Percentiles rank a stretch among this genome's conserved stretches.
Evolutionary conservation across 2,797 vertebrate species (phyloP).

Genomic region (Paguma larvata): DNA sequence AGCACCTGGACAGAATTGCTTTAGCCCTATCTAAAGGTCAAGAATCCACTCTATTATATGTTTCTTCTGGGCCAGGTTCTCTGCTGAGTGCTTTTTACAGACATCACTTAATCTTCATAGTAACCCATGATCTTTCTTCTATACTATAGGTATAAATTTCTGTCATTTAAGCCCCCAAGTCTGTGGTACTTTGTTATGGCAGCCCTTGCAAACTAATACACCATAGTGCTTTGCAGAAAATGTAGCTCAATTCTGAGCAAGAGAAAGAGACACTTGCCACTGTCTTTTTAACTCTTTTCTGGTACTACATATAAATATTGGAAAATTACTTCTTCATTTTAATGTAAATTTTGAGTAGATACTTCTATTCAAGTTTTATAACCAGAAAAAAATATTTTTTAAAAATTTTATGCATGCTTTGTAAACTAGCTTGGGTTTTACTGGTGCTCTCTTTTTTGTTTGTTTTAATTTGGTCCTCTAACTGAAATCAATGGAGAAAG

Average conservation of each 20-base stretch:
- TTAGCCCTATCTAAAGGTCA: neutral
- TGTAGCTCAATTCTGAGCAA: neutral
- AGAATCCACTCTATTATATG: neutral
- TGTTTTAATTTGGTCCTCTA: neutral
- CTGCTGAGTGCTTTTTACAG: neutral
- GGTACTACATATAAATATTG: neutral
- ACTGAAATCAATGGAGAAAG: neutral
- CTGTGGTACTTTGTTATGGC: neutral
- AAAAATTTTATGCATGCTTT: neutral
- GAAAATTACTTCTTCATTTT: neutral
- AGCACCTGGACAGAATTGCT: fast-evolving
- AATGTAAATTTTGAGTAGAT: neutral
- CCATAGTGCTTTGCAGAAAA: neutral
- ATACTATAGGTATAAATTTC: neutral
- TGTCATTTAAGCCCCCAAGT: neutral
- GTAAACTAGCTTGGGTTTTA: neutral
- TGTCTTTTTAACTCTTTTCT: neutral
- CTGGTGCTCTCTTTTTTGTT: neutral
- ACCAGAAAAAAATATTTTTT: neutral
- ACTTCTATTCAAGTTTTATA: neutral
- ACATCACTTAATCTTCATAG: neutral
- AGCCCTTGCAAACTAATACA: neutral
- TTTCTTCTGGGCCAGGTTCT: neutral
- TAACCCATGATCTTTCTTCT: neutral
- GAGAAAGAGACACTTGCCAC: neutral